Evolutionary conservation across 2,888 invertebrate species (phyloP).

Genomic region (Eilema sororculum): DNA sequence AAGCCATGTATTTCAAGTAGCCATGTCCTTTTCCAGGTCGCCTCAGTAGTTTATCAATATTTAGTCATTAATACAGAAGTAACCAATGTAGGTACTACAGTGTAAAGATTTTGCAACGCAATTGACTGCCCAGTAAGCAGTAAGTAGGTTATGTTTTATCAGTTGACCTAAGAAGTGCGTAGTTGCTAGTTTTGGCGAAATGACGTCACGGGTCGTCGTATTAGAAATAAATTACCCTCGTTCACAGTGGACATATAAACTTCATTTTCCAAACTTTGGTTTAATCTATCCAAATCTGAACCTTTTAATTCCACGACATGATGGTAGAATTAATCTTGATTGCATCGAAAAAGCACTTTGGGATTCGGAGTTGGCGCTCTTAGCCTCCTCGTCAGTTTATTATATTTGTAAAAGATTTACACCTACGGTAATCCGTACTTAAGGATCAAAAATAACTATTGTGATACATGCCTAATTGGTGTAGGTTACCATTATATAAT

Average conservation of each 20-base stretch:
- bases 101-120: conserved; percentile 70
- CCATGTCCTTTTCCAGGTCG: neutral
- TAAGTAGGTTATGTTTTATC: conserved; percentile 77
- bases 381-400: too few species aligned
- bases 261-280: neutral
- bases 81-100: conserved; percentile 17
- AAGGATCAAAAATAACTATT: too few species aligned
- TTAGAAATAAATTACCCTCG: conserved; percentile 44
- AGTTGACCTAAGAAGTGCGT: conserved; percentile 72
- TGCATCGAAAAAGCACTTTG: too few species aligned
- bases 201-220: conserved; percentile 68
- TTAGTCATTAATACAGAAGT: conserved; percentile 20
- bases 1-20: conserved; percentile 1
- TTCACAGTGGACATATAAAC: conserved; percentile 31
- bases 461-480: too few species aligned
- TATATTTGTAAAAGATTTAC: too few species aligned
- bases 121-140: conserved; percentile 54
- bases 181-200: conserved; percentile 63
- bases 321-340: too few species aligned
- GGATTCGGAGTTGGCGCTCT: too few species aligned
- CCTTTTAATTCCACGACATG: too few species aligned
- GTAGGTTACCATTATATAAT: too few species aligned
- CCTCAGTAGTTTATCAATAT: conserved; percentile 9
- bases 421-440: too few species aligned
- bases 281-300: neutral